These are phyloP conservation scores for Zingel zingel DNA, from an alignment of 2,113 vertebrate genomes.

Conservation along the genomic window DNA sequence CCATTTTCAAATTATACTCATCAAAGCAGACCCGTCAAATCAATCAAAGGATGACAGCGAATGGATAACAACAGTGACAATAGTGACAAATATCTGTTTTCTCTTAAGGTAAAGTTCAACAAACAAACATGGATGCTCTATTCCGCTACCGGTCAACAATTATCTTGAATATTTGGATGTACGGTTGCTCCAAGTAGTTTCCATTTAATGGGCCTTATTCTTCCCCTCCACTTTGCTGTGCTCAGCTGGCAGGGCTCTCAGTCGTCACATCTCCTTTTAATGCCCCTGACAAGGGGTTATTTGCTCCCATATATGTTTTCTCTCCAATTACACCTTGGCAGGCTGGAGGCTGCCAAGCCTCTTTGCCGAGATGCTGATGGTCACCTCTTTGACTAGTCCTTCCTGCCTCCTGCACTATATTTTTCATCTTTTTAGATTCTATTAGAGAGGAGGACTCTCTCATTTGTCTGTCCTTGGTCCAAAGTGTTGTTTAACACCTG, in stretches of 20 bases:
- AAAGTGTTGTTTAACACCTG: constrained; percentile 88
- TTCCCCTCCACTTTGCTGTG: constrained; percentile 82
- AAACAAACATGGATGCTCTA: constrained; percentile 67
- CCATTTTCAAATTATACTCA: constrained; percentile 71
- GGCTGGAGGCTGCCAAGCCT: constrained; percentile 83
- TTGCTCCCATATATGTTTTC: constrained; percentile 90
- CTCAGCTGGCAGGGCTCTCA: constrained; percentile 79
- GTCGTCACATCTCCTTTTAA: constrained; percentile 86
- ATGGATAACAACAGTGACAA: constrained; percentile 54
- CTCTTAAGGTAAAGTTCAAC: constrained; percentile 61
- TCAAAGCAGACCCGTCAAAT: constrained; percentile 58
- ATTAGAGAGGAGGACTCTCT: constrained; percentile 83
- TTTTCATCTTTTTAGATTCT: constrained; percentile 87
- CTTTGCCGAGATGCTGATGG: constrained; percentile 80
- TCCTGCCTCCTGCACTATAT: constrained; percentile 85
- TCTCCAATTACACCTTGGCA: constrained; percentile 88
- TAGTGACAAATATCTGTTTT: constrained; percentile 55
- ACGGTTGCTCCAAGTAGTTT: constrained; percentile 70
- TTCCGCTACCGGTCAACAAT: constrained; percentile 77
- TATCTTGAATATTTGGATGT: constrained; percentile 83
- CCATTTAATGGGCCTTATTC: constrained; percentile 83
- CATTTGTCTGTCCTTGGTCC: constrained; percentile 85
- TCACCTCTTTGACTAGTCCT: constrained; percentile 87
- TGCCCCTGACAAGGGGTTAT: constrained; percentile 89
- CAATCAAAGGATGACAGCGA: constrained; percentile 56